Conservation (phyloP, 64 coral and sea anemone genomes). For the Trachythela sp. region DNA sequence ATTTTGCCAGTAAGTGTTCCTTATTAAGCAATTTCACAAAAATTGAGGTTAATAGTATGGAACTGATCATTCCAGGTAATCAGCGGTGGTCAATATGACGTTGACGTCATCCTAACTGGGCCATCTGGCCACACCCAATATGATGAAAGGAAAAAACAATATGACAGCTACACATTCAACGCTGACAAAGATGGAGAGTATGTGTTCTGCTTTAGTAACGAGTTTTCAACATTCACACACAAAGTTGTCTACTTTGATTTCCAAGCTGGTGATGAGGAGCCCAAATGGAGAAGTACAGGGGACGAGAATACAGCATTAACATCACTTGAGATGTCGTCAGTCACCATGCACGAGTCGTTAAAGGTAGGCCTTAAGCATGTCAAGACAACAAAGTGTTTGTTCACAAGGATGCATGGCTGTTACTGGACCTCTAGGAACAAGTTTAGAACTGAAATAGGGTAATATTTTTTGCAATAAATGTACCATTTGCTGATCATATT, state of each 20-base stretch:
- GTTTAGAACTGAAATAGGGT: too few species aligned
- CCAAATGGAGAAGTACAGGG: slow-evolving; percentile 64
- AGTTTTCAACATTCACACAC: slow-evolving; percentile 95
- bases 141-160: slow-evolving; percentile 94
- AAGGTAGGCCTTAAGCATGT: slow-evolving; percentile 56
- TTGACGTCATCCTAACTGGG: slow-evolving; percentile 79
- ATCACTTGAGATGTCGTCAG: slow-evolving; percentile 87
- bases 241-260: slow-evolving; percentile 99
- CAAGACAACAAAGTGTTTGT: neutral
- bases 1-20: neutral
- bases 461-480: neutral
- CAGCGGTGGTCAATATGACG: slow-evolving; percentile 97
- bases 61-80: slow-evolving; percentile 56
- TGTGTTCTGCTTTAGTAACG: slow-evolving; percentile 99
- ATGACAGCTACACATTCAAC: slow-evolving; percentile 77
- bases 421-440: too few species aligned
- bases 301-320: slow-evolving; percentile 82
- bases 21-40: neutral
- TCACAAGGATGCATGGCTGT: too few species aligned
- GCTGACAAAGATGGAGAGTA: slow-evolving; percentile 66
- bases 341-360: slow-evolving; percentile 86
- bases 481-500: neutral
- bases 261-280: slow-evolving; percentile 77
- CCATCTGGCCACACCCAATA: slow-evolving; percentile 68
- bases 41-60: neutral